A percentile compares a stretch with the other conserved stretches of the same genome.
Conservation (phyloP, 2,113 vertebrate genomes). For the Chroicocephalus ridibundus region DNA sequence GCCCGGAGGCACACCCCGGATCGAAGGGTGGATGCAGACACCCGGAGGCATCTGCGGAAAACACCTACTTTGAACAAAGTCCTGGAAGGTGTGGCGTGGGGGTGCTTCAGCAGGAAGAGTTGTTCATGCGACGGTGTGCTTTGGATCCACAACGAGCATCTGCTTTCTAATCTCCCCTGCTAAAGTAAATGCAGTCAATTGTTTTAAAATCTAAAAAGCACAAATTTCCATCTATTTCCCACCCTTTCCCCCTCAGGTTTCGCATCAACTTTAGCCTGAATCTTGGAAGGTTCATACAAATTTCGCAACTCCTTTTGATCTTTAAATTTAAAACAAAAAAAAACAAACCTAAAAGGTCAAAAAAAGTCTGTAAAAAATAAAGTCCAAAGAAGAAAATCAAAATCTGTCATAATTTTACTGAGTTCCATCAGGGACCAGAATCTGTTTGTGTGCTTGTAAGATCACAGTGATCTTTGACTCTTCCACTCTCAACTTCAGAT, state of each 20-base stretch:
- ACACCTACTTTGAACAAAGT: not conserved
- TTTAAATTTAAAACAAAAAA: not conserved
- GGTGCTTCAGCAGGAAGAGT: not conserved
- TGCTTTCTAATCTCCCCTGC: not conserved
- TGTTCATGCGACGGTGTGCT: fast-evolving
- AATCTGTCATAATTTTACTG: not conserved
- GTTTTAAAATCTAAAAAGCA: not conserved
- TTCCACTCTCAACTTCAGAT: not conserved
- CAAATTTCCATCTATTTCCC: not conserved
- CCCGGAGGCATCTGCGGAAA: not conserved
- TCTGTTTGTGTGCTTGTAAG: not conserved
- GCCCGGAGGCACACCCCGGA: not conserved
- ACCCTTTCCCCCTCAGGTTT: not conserved
- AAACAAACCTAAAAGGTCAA: no score
- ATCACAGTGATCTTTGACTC: not conserved
- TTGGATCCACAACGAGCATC: not conserved
- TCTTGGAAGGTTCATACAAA: not conserved
- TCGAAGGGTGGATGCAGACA: fast-evolving
- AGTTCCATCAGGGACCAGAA: not conserved
- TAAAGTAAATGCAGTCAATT: not conserved
- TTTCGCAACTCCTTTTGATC: not conserved
- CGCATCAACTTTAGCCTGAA: not conserved
- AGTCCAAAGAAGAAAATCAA: not conserved
- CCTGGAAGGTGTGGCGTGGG: not conserved
- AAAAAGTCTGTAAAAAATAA: no score